Conservation (phyloP, 2,797 vertebrate genomes). For the Ficedula albicollis region DNA sequence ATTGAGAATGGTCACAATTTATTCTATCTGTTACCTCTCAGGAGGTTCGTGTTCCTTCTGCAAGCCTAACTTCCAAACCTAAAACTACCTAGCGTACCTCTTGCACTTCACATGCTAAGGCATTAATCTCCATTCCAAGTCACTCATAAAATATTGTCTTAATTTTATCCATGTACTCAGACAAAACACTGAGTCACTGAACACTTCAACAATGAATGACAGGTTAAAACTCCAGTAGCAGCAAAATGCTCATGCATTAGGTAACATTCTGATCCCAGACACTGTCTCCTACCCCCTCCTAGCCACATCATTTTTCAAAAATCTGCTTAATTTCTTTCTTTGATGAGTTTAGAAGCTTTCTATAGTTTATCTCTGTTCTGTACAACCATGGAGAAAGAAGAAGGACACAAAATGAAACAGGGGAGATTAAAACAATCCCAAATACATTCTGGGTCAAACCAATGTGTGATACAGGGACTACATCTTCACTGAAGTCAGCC, state of each 20-base stretch:
- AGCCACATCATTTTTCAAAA: neutral
- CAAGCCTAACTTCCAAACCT: neutral
- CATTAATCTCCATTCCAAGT: neutral
- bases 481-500: neutral
- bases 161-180: neutral
- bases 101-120: neutral
- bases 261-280: neutral
- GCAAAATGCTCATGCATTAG: neutral
- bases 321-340: neutral
- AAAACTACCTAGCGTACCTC: neutral
- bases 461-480: neutral
- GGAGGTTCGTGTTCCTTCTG: neutral
- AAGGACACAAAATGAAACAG: neutral
- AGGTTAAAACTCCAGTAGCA: neutral
- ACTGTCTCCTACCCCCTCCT: neutral
- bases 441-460: neutral
- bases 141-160: neutral
- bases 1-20: neutral
- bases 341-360: neutral
- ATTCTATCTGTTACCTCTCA: neutral
- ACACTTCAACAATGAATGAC: neutral
- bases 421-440: neutral
- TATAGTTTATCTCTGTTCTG: neutral
- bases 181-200: neutral
- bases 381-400: neutral